Conservation (phyloP, 2,113 vertebrate species). For the Centropus bengalensis region DNA sequence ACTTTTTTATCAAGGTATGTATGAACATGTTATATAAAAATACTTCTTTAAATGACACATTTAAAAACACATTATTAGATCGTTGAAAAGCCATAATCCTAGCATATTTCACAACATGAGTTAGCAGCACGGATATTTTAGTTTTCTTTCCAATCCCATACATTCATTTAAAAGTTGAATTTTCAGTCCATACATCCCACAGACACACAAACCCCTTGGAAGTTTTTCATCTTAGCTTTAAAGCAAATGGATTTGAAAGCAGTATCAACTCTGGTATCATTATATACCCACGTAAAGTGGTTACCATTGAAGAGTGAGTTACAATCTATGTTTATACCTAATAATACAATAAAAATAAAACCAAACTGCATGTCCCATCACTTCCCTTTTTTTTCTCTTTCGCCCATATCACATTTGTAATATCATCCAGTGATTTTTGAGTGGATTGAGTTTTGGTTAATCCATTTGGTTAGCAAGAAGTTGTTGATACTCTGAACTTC, state of each 20-base stretch:
- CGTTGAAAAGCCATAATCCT: not conserved
- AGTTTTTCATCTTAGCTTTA: not conserved
- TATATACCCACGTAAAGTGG: not conserved
- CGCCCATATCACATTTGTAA: not conserved
- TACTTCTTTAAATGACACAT: not conserved
- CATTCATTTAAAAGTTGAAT: not conserved
- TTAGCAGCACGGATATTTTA: not conserved
- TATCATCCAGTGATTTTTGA: not conserved
- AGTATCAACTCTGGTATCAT: not conserved
- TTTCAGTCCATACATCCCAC: not conserved
- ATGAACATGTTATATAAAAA: constrained; percentile 7
- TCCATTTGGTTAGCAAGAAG: not conserved
- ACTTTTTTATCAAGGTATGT: not conserved
- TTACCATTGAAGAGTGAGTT: not conserved
- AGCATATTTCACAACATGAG: not conserved
- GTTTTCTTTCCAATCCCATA: not conserved
- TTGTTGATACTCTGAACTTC: not conserved
- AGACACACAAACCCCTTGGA: not conserved
- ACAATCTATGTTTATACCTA: not conserved
- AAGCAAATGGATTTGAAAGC: not conserved
- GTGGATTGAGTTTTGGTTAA: not conserved
- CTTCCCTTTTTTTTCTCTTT: not conserved
- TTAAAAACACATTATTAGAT: not conserved
- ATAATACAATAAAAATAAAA: not conserved
- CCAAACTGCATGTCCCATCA: not conserved